A percentile compares a stretch with the other conserved stretches of the same genome.
Evolutionary conservation across 2,888 invertebrate species (phyloP).

Genomic region (Diarsia dahlii): DNA sequence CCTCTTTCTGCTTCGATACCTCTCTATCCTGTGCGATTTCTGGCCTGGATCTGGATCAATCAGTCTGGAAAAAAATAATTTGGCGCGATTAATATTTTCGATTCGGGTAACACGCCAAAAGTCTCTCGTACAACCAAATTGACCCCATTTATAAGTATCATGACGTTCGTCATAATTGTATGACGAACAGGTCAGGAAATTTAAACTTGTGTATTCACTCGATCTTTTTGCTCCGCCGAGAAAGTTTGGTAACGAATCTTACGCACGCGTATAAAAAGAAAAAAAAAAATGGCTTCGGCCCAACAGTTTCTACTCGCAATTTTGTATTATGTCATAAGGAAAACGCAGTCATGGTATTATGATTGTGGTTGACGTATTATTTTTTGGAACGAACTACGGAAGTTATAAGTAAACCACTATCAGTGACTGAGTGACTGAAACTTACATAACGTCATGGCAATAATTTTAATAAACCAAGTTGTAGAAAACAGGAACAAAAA

Average conservation of each 20-base stretch:
- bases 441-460: background rate
- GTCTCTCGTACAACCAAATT: background rate
- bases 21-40: too few species aligned
- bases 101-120: background rate
- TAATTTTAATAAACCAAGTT: background rate
- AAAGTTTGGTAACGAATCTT: constrained; percentile 25
- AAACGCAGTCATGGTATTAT: constrained; percentile 2
- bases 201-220: constrained; percentile 1
- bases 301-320: constrained; percentile 22
- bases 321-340: constrained; percentile 26
- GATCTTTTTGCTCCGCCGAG: constrained; percentile 8
- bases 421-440: background rate
- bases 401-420: background rate
- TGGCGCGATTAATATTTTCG: background rate
- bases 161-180: constrained; percentile 3
- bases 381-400: background rate
- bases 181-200: background rate
- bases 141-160: background rate
- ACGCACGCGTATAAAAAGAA: background rate
- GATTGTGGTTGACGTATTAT: background rate
- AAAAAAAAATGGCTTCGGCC: constrained; percentile 6
- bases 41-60: too few species aligned
- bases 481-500: background rate
- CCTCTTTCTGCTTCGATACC: too few species aligned
- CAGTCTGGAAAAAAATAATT: background rate